phyloP scores from a whole-genome alignment of 2,888 invertebrate genomes.

The Acleris literana region DNA sequence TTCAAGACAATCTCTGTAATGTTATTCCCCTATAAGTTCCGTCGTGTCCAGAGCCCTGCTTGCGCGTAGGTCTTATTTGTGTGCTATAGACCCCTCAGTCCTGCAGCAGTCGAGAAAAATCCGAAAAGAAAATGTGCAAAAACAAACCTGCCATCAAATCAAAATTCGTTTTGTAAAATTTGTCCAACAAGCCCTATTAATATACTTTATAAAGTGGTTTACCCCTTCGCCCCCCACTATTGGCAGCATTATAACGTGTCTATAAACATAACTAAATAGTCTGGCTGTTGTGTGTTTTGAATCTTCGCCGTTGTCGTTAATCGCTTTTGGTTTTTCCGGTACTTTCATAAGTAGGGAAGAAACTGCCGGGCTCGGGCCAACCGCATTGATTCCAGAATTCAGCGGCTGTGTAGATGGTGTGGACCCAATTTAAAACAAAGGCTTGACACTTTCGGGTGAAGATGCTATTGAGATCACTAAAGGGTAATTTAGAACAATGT shows the following conservation, averaged over 20 bases:
- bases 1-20: too few species aligned
- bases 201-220: neutral
- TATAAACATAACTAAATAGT: conserved; percentile 43
- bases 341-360: conserved; percentile 1
- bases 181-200: too few species aligned
- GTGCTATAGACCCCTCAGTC: too few species aligned
- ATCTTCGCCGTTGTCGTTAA: conserved; percentile 29
- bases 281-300: conserved; percentile 46
- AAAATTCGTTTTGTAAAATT: too few species aligned
- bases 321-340: conserved; percentile 20
- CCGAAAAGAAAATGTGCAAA: too few species aligned
- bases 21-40: too few species aligned
- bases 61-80: too few species aligned
- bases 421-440: neutral
- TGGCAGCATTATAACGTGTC: neutral
- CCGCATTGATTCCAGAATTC: neutral
- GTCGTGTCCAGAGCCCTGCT: too few species aligned
- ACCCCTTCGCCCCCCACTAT: neutral
- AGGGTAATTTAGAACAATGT: too few species aligned
- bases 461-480: too few species aligned
- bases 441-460: neutral
- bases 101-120: too few species aligned
- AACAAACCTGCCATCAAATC: too few species aligned
- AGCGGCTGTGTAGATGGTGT: neutral
- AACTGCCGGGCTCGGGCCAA: conserved; percentile 2